Evolutionary conservation across 2,888 invertebrate species (phyloP).

Genomic region (Lepetodrilus schrolli): DNA sequence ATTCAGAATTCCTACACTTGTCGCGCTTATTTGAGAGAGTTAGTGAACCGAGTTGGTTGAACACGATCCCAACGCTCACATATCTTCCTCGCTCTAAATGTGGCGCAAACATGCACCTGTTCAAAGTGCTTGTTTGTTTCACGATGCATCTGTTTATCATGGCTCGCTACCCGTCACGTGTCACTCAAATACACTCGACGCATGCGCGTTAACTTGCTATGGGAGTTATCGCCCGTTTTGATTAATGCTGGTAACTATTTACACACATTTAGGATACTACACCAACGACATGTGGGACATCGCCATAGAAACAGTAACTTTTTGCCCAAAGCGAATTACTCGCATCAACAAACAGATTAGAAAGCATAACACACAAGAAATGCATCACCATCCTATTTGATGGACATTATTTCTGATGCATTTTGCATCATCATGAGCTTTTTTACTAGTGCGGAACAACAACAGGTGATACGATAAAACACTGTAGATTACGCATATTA

Average conservation of each 20-base stretch:
- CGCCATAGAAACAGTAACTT: not conserved
- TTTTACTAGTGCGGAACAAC: no score
- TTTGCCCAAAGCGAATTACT: not conserved
- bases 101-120: slow-evolving; percentile 19
- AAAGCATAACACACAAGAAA: not conserved
- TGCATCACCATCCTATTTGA: no score
- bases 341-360: not conserved
- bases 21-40: slow-evolving; percentile 11
- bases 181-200: not conserved
- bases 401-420: no score
- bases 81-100: not conserved
- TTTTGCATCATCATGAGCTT: no score
- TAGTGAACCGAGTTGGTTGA: slow-evolving; percentile 12
- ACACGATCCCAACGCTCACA: not conserved
- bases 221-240: slow-evolving; percentile 20
- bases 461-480: no score
- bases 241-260: slow-evolving; percentile 9
- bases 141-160: slow-evolving; percentile 11
- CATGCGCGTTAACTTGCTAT: slow-evolving; percentile 2
- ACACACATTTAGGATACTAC: slow-evolving; percentile 13
- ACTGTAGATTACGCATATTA: no score
- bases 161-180: not conserved
- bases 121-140: slow-evolving; percentile 8
- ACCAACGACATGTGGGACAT: not conserved
- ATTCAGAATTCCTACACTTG: not conserved